Percentiles rank a stretch among this genome's conserved stretches.
Evolutionary conservation across 2,888 invertebrate genomes (phyloP).

Genomic region (Unio pictorum): DNA sequence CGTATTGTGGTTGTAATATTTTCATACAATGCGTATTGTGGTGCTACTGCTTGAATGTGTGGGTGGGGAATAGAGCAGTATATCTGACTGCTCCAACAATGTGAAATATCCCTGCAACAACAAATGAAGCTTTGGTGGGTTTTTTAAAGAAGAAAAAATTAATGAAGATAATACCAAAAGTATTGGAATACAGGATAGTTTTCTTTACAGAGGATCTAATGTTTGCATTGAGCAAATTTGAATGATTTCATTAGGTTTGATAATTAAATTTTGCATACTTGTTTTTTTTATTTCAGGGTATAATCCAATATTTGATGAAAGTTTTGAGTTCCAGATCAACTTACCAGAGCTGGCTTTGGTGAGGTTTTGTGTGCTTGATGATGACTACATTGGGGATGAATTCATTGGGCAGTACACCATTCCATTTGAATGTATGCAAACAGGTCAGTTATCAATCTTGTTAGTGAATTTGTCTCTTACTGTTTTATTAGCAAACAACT

Average conservation of each 20-base stretch:
- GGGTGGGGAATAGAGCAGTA: too few relatives aligned
- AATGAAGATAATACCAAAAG: too few relatives aligned
- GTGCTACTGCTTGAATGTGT: too few relatives aligned
- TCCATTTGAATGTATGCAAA: constrained; percentile 76
- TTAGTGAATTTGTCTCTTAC: background rate
- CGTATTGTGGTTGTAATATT: too few relatives aligned
- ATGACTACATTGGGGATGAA: constrained; percentile 74
- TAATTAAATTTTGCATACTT: background rate
- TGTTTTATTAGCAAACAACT: too few relatives aligned
- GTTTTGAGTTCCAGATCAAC: constrained; percentile 77
- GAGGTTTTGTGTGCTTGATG: constrained; percentile 76
- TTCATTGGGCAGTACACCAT: constrained; percentile 78
- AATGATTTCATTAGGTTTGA: background rate
- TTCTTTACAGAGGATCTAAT: too few relatives aligned
- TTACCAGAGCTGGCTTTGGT: constrained; percentile 76
- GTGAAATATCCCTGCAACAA: too few relatives aligned
- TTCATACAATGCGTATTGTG: too few relatives aligned
- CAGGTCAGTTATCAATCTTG: constrained; percentile 69
- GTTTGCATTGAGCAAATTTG: background rate
- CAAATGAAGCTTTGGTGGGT: too few relatives aligned
- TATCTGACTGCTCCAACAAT: too few relatives aligned
- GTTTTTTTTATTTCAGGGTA: constrained; percentile 66
- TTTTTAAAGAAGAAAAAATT: too few relatives aligned
- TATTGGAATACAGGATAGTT: too few relatives aligned
- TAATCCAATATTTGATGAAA: constrained; percentile 77